Evolutionary conservation across 2,113 vertebrate species (phyloP).

Genomic region (Rhea americana): DNA sequence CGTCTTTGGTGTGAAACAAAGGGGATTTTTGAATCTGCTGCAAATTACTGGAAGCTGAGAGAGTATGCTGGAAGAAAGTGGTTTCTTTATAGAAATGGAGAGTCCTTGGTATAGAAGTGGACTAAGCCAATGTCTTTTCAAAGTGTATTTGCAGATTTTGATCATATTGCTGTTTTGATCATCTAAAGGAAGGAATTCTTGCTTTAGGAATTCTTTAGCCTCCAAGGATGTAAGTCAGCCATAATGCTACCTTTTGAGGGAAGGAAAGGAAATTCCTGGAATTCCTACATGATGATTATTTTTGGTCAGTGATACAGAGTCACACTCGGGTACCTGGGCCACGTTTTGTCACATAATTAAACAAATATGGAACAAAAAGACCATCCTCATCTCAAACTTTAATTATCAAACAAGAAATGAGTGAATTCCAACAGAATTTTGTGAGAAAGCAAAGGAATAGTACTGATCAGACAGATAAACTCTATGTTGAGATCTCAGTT

Average conservation of each 20-base stretch:
- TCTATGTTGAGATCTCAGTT: not conserved
- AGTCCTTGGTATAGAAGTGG: not conserved
- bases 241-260: not conserved
- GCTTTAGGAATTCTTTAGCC: not conserved
- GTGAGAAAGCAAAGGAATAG: not conserved
- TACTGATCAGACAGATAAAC: slow-evolving; percentile 27
- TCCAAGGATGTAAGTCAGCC: not conserved
- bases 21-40: not conserved
- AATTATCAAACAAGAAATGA: not conserved
- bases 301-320: not conserved
- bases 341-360: not conserved
- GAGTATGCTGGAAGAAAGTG: not conserved
- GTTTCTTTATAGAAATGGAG: not conserved
- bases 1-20: not conserved
- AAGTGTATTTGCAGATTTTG: not conserved
- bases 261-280: not conserved
- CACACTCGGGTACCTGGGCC: not conserved
- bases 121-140: not conserved
- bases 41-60: not conserved
- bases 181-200: not conserved
- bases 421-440: not conserved
- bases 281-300: not conserved
- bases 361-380: not conserved
- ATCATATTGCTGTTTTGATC: not conserved
- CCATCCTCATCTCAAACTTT: not conserved